Conservation (phyloP, 2,888 invertebrate genomes). For the Craniophora ligustri region DNA sequence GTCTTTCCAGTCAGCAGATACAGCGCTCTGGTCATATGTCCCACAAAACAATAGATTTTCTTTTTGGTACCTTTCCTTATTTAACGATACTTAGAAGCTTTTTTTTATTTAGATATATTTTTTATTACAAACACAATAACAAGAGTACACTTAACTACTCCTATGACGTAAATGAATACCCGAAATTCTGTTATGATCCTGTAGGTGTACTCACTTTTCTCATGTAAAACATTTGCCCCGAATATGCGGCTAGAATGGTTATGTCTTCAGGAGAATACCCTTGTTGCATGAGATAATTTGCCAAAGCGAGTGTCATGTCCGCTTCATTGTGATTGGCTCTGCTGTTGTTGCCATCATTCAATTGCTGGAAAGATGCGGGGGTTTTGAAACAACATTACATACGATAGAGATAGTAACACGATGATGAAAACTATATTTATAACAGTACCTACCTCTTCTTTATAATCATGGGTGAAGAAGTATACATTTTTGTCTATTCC, state of each 20-base stretch:
- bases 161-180: too few species aligned
- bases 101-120: too few species aligned
- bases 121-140: too few species aligned
- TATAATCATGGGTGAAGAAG: constrained; percentile 90
- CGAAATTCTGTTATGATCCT: too few species aligned
- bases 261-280: constrained; percentile 90
- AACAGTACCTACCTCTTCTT: constrained; percentile 82
- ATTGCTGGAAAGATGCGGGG: constrained; percentile 55
- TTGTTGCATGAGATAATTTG: constrained; percentile 90
- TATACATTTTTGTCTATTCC: constrained; percentile 90
- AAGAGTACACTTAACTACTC: too few species aligned
- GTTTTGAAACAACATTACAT: too few species aligned
- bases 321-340: constrained; percentile 90
- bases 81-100: too few species aligned
- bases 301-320: constrained; percentile 88
- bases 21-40: too few species aligned
- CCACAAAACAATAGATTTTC: too few species aligned
- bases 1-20: too few species aligned
- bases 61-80: too few species aligned
- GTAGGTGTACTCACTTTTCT: constrained; percentile 81
- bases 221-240: constrained; percentile 91
- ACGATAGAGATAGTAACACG: neutral
- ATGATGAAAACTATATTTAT: neutral
- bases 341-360: constrained; percentile 78
- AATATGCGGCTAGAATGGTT: constrained; percentile 92